Conservation (phyloP, 2,797 vertebrate genomes). For the Falco naumanni region DNA sequence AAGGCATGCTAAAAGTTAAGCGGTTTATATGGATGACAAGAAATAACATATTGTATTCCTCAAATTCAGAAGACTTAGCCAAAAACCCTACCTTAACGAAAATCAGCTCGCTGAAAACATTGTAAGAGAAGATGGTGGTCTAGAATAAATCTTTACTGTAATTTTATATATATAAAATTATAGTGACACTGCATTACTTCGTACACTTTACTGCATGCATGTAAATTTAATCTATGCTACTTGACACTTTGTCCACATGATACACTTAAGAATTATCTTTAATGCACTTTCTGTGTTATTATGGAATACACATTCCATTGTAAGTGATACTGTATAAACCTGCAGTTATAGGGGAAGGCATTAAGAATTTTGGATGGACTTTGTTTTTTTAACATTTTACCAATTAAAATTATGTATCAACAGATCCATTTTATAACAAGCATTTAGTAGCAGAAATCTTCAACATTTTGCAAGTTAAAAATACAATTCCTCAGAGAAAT, state of each 20-base stretch:
- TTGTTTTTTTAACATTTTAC: background rate
- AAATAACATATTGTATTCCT: background rate
- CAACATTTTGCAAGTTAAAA: background rate
- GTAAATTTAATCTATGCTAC: background rate
- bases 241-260: background rate
- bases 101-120: background rate
- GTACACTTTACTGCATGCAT: background rate
- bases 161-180: background rate
- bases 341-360: background rate
- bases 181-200: background rate
- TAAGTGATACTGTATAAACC: background rate
- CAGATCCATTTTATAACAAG: background rate
- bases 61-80: background rate
- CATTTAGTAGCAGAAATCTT: background rate
- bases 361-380: background rate
- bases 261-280: background rate
- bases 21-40: background rate
- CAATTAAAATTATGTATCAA: background rate
- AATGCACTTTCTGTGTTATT: background rate
- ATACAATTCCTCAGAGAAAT: background rate
- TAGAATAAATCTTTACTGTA: background rate
- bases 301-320: background rate
- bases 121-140: background rate
- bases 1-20: background rate
- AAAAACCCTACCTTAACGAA: background rate